Base-by-base conservation (phyloP, 1,140 invertebrate species). In the Caenorhabditis elegans region DNA sequence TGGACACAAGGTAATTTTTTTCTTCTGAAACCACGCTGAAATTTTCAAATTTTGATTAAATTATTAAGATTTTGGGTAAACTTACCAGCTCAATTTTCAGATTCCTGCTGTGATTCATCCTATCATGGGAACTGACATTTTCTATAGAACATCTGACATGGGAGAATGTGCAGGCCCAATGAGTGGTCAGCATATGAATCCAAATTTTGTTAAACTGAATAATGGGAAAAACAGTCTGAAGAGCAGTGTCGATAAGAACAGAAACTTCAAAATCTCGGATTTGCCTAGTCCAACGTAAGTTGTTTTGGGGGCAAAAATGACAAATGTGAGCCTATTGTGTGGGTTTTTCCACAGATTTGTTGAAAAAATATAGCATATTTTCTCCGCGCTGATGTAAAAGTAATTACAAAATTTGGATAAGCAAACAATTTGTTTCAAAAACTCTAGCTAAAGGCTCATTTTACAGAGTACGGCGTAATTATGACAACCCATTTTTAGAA, bases 31-130 rank as follows among this genome's bases (percentile, higher is more conserved):
- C 0, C 4, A 6, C 1, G 0, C 0, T 22, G 1, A 8, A 3
- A 11, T 1, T 70, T 5, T 1, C 17, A 24, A 77, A 48, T 17
- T 77, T 11, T 48, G 15, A n/a, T 6, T 1, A n/a, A n/a, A n/a
- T n/a, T n/a, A n/a, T n/a, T n/a, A n/a, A n/a, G n/a, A n/a, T n/a
- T n/a, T n/a, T n/a, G n/a, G n/a, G n/a, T n/a, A n/a, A n/a, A n/a
- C n/a, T n/a, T n/a, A n/a, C n/a, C n/a, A n/a, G n/a, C n/a, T n/a
- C n/a, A n/a, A 15, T 36, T 17, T 79, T 80, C 19, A 80, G 79
- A 53, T 81, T 13, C 80, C 80, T 5, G 80, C 80, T 28, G 47
- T 81, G 4, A 53, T 81, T 19, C 80, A 81, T 76, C 80, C 80
- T 51, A 47, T 60, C 19, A 48, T 81, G 11, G 65, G 36, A 24